Percentiles rank a stretch among this genome's conserved stretches.
phyloP scores from a whole-genome alignment of 2,797 vertebrate species.

The Acomys russatus region DNA sequence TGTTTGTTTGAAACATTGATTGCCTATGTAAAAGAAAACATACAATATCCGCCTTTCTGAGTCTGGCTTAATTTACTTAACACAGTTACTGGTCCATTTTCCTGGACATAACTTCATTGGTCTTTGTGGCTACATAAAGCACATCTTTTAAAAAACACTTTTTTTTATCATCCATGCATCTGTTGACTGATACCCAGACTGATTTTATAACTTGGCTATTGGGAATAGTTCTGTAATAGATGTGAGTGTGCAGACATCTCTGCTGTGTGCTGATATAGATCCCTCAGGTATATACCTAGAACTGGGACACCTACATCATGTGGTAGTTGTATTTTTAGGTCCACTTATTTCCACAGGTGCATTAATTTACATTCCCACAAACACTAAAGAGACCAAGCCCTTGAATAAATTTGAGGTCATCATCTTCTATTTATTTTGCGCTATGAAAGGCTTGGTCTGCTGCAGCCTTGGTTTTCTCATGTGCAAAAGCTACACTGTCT shows the following conservation, averaged over 20 bases:
- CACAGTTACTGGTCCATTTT: neutral
- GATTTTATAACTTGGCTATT: neutral
- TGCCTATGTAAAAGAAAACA: neutral
- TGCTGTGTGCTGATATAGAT: neutral
- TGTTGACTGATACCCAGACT: neutral
- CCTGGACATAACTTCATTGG: neutral
- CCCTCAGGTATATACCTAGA: too few species aligned
- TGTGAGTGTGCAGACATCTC: neutral
- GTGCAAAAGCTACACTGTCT: slow-evolving; percentile 20
- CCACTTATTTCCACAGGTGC: neutral
- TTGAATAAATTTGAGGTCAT: neutral
- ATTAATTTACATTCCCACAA: neutral
- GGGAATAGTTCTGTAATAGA: neutral
- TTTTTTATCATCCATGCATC: neutral
- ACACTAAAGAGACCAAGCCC: neutral
- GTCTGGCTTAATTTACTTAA: neutral
- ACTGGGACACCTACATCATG: too few species aligned
- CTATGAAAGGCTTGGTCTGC: neutral
- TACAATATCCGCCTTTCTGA: neutral
- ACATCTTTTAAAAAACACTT: too few species aligned
- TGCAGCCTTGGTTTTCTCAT: slow-evolving; percentile 28
- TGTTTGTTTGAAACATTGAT: neutral
- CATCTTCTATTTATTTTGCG: neutral
- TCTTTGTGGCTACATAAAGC: neutral
- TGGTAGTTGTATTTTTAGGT: neutral